Conservation (phyloP, 2,797 vertebrate species). For the Pangasius djambal region DNA sequence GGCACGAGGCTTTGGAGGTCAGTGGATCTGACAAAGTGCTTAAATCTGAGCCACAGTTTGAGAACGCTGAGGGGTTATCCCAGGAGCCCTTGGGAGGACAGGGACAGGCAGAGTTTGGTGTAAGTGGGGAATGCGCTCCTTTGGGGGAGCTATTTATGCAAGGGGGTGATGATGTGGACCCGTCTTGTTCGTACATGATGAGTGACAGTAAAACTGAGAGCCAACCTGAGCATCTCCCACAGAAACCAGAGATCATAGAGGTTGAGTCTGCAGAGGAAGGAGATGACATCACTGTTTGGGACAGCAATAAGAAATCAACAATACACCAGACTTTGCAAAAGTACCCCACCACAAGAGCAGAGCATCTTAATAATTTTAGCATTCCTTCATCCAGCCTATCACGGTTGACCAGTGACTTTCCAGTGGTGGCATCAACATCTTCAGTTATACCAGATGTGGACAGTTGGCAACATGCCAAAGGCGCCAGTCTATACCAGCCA, state of each 20-base stretch:
- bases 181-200: slow-evolving; percentile 63
- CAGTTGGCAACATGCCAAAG: slow-evolving; percentile 54
- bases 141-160: slow-evolving; percentile 64
- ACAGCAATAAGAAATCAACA: slow-evolving; percentile 29
- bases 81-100: slow-evolving; percentile 55
- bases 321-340: slow-evolving; percentile 36
- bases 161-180: slow-evolving; percentile 48
- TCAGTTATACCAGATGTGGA: slow-evolving; percentile 52
- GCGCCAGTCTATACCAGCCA: slow-evolving; percentile 63
- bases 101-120: slow-evolving; percentile 60
- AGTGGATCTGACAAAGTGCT: slow-evolving; percentile 79
- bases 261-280: slow-evolving; percentile 60
- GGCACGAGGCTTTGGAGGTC: slow-evolving; percentile 72
- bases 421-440: slow-evolving; percentile 65
- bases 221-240: slow-evolving; percentile 13
- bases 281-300: slow-evolving; percentile 53
- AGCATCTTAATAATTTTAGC: slow-evolving; percentile 36
- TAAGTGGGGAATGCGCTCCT: slow-evolving; percentile 51
- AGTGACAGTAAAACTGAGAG: slow-evolving; percentile 35
- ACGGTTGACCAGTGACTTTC: slow-evolving; percentile 48
- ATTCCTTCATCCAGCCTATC: slow-evolving; percentile 34
- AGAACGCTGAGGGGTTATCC: slow-evolving; percentile 46
- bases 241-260: slow-evolving; percentile 56
- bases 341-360: slow-evolving; percentile 29
- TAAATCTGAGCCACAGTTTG: slow-evolving; percentile 69